These are phyloP conservation scores for Alfaro cultratus DNA, from an alignment of 2,797 vertebrate genomes.

Conservation along the genomic window DNA sequence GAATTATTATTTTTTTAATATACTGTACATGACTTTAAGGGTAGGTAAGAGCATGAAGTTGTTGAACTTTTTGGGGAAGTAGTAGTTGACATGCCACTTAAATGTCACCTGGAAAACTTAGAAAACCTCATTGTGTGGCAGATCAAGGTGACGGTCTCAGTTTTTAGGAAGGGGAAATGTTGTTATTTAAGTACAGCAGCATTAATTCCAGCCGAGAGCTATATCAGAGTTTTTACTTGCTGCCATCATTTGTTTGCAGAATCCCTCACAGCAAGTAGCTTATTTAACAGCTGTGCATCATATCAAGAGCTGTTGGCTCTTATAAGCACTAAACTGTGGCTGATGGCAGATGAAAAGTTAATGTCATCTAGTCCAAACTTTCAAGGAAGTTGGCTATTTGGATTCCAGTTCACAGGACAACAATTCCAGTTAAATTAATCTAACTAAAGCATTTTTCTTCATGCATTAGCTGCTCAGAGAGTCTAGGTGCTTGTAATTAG, in stretches of 20 bases:
- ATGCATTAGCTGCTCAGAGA: background rate
- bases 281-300: background rate
- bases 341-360: background rate
- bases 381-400: background rate
- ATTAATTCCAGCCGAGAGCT: background rate
- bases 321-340: background rate
- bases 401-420: background rate
- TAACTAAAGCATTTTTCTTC: background rate
- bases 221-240: background rate
- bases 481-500: background rate
- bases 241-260: background rate
- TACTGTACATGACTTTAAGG: background rate
- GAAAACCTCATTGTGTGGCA: background rate
- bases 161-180: background rate
- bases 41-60: background rate
- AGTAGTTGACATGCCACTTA: background rate
- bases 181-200: too few relatives aligned
- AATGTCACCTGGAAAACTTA: background rate
- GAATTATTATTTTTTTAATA: background rate
- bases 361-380: background rate
- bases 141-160: background rate
- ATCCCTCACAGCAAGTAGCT: background rate
- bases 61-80: background rate
- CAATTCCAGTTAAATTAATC: background rate
- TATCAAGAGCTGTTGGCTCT: background rate